These are phyloP conservation scores for Acipenser transmontanus DNA, from an alignment of 2,797 vertebrate species.

Conservation along the genomic window DNA sequence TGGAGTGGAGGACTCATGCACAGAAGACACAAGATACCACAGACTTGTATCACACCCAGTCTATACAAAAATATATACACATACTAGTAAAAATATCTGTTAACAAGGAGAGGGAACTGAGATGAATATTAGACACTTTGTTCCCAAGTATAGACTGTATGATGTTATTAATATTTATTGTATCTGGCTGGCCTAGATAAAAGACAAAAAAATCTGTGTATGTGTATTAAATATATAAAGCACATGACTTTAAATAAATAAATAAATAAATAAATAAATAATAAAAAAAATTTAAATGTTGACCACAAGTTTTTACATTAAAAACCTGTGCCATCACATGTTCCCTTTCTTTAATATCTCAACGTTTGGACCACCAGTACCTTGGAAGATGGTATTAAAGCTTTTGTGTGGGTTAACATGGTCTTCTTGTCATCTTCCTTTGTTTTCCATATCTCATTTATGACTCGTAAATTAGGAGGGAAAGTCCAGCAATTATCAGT, in stretches of 20 bases:
- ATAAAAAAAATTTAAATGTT: slow-evolving; percentile 55
- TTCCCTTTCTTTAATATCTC: slow-evolving; percentile 56
- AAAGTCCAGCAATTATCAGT: too few species aligned
- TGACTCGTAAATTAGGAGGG: background rate
- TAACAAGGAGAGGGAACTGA: slow-evolving; percentile 42
- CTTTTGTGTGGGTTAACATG: slow-evolving; percentile 66
- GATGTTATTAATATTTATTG: slow-evolving; percentile 68
- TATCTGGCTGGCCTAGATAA: slow-evolving; percentile 98
- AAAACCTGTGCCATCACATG: slow-evolving; percentile 71
- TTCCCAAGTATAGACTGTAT: slow-evolving; percentile 59
- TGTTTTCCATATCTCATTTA: slow-evolving; percentile 32
- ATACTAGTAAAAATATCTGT: slow-evolving; percentile 42
- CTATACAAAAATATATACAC: slow-evolving; percentile 56
- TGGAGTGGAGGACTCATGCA: slow-evolving; percentile 58
- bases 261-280: background rate
- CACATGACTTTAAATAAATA: slow-evolving; percentile 65
- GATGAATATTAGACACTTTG: slow-evolving; percentile 38
- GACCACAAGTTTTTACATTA: slow-evolving; percentile 87
- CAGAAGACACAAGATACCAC: slow-evolving; percentile 75
- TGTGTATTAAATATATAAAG: slow-evolving; percentile 77
- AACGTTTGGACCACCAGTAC: slow-evolving; percentile 60
- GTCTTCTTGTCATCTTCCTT: slow-evolving; percentile 27
- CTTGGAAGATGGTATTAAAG: slow-evolving; percentile 62
- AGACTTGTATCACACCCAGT: slow-evolving; percentile 63
- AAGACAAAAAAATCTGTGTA: slow-evolving; percentile 67